Evolutionary conservation across 1,140 invertebrate genomes (phyloP).

Genomic region (Venustaconcha ellipsiformis): DNA sequence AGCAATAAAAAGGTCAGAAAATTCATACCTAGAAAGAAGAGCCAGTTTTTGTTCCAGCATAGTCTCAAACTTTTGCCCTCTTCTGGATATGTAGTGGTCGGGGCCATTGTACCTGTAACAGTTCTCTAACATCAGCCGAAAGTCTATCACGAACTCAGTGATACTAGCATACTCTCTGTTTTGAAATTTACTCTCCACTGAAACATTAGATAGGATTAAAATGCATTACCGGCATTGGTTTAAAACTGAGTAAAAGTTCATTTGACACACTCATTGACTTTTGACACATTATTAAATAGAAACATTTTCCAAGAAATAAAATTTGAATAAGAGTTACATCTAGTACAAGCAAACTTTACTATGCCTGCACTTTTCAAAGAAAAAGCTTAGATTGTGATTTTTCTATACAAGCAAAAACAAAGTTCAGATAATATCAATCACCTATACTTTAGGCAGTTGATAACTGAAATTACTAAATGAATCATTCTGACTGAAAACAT

Average conservation of each 20-base stretch:
- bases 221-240: background rate
- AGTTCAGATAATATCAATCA: no score
- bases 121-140: conserved; percentile 72
- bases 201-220: conserved; percentile 31
- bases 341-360: background rate
- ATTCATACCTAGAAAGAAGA: conserved; percentile 66
- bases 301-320: background rate
- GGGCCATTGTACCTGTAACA: conserved; percentile 73
- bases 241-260: background rate
- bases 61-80: conserved; percentile 70
- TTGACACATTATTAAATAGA: background rate
- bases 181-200: conserved; percentile 71
- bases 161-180: conserved; percentile 66
- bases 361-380: no score
- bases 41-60: conserved; percentile 71
- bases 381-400: no score
- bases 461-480: no score
- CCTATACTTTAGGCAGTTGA: no score
- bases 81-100: conserved; percentile 69
- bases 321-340: background rate
- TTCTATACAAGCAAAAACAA: no score
- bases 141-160: conserved; percentile 70
- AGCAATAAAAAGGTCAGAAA: background rate
- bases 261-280: background rate
- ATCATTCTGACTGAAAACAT: no score